Evolutionary conservation across 1,140 invertebrate species (phyloP).

Genomic region (Drosophila athabasca): DNA sequence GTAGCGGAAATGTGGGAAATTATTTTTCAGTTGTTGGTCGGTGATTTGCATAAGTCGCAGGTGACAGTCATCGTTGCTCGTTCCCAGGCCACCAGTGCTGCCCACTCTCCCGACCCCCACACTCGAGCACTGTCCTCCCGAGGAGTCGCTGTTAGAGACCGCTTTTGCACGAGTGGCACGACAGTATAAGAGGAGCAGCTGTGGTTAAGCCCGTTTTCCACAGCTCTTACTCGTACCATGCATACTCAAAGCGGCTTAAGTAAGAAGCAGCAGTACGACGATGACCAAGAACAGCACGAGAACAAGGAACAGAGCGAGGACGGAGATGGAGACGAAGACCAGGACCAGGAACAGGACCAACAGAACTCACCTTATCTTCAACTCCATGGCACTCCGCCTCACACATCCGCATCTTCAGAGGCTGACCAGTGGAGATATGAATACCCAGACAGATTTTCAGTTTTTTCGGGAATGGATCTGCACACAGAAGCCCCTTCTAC

Average conservation of each 20-base stretch:
- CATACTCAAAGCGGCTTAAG: slow-evolving; percentile 45
- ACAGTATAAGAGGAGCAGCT: slow-evolving; percentile 26
- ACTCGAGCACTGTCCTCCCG: neutral
- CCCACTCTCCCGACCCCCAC: neutral
- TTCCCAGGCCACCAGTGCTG: slow-evolving; percentile 4
- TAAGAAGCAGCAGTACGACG: neutral
- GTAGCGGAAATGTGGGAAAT: slow-evolving; percentile 79
- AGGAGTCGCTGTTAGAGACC: neutral
- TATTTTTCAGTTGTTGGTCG: slow-evolving; percentile 46
- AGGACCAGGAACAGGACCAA: neutral
- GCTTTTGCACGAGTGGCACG: neutral
- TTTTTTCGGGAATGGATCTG: neutral
- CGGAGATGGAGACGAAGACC: neutral
- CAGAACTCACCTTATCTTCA: neutral
- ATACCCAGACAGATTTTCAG: slow-evolving; percentile 1
- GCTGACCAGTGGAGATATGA: slow-evolving; percentile 28
- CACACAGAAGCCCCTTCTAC: too few relatives aligned
- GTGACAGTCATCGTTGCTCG: slow-evolving; percentile 44
- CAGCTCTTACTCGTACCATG: slow-evolving; percentile 31
- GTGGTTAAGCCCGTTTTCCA: slow-evolving; percentile 22
- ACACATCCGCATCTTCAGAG: slow-evolving; percentile 6
- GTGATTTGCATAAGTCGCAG: slow-evolving; percentile 71
- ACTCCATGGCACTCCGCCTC: neutral
- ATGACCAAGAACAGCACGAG: neutral
- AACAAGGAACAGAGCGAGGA: neutral